These are phyloP conservation scores for Hofmannophila pseudospretella DNA, from an alignment of 2,888 invertebrate genomes.

Conservation along the genomic window DNA sequence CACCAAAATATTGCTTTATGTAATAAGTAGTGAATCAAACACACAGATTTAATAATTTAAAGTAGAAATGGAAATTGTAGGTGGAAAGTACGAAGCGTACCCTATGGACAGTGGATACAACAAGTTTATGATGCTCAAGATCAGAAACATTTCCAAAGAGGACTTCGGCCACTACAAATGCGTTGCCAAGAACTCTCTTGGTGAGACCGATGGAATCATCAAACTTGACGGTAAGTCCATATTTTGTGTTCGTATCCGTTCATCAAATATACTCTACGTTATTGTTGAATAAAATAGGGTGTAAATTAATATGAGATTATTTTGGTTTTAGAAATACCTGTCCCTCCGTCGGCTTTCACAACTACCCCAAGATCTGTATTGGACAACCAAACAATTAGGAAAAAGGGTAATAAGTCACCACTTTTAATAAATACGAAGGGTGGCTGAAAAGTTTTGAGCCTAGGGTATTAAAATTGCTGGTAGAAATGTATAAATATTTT, in stretches of 20 bases:
- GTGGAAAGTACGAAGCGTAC: constrained; percentile 93
- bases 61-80: constrained; percentile 84
- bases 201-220: constrained; percentile 93
- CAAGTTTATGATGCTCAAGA: constrained; percentile 95
- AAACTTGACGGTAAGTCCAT: constrained; percentile 89
- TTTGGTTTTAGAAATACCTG: constrained; percentile 83
- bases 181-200: constrained; percentile 93
- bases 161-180: constrained; percentile 95
- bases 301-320: background rate
- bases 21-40: too few species aligned
- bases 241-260: too few species aligned
- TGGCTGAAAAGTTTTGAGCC: too few species aligned
- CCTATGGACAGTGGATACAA: constrained; percentile 93
- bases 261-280: too few species aligned
- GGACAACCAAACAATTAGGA: constrained; percentile 67
- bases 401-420: constrained; percentile 52
- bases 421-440: too few species aligned
- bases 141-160: constrained; percentile 86
- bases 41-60: constrained; percentile 66
- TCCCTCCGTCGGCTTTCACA: constrained; percentile 86
- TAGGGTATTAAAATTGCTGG: too few species aligned
- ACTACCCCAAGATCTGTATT: constrained; percentile 68
- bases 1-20: too few species aligned
- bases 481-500: background rate
- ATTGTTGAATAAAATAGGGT: constrained; percentile 23